These are phyloP conservation scores for Motacilla alba DNA, from an alignment of 2,113 vertebrate species.

Conservation along the genomic window DNA sequence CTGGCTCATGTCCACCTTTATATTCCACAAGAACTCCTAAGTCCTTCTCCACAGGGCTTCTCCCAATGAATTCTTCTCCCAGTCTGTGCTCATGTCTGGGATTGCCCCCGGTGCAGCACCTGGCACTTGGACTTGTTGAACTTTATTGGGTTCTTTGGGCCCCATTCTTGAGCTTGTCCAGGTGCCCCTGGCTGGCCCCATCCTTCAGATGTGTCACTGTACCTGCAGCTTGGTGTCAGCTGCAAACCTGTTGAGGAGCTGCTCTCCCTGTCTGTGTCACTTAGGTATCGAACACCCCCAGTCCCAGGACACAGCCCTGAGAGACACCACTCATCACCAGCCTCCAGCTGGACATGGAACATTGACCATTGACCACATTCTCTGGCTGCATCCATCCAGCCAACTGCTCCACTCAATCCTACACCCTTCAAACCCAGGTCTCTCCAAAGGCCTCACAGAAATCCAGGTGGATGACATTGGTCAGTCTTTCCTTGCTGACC, in stretches of 20 bases:
- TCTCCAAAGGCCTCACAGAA: neutral
- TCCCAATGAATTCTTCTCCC: neutral
- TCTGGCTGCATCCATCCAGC: neutral
- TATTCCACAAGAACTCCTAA: neutral
- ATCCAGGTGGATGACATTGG: no score
- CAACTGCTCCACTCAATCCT: neutral
- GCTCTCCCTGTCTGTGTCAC: neutral
- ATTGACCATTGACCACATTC: neutral
- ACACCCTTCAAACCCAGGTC: neutral
- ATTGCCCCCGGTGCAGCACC: no score
- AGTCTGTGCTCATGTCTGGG: no score
- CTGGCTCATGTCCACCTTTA: neutral
- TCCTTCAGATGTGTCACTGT: neutral
- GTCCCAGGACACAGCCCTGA: neutral
- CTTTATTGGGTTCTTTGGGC: neutral
- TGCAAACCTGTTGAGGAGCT: no score
- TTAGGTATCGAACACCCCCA: neutral
- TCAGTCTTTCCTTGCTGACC: neutral
- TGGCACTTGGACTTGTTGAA: neutral
- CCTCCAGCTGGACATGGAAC: neutral
- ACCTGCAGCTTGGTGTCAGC: neutral
- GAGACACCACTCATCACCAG: neutral
- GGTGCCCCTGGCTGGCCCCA: neutral
- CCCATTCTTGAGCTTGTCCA: neutral
- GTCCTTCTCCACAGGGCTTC: neutral